Percentiles rank a stretch among this genome's conserved stretches.
phyloP scores from a whole-genome alignment of 1,140 invertebrate genomes.

The Apocrypta bakeri region DNA sequence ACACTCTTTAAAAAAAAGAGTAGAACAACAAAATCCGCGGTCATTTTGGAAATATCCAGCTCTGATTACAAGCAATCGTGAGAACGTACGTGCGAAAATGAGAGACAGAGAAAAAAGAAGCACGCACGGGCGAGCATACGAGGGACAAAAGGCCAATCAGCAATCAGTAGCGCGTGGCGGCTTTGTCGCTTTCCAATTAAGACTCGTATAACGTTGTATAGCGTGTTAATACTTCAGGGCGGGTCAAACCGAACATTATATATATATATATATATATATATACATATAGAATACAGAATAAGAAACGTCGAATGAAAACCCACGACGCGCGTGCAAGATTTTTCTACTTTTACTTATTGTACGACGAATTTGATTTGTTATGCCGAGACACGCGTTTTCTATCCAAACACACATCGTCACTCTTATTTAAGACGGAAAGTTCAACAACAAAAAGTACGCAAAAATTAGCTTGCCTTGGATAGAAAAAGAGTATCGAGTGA shows the following conservation, averaged over 20 bases:
- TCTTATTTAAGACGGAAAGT: too few relatives aligned
- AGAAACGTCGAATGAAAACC: conserved; percentile 10
- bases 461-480: too few relatives aligned
- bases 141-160: conserved; percentile 44
- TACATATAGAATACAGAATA: too few relatives aligned
- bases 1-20: too few relatives aligned
- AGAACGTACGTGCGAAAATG: conserved; percentile 35
- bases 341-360: too few relatives aligned
- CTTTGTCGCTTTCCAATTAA: conserved; percentile 46
- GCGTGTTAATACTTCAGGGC: conserved; percentile 24
- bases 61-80: conserved; percentile 42
- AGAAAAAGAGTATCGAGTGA: too few relatives aligned
- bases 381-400: too few relatives aligned
- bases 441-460: too few relatives aligned
- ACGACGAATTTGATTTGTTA: too few relatives aligned
- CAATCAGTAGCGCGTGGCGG: conserved; percentile 44
- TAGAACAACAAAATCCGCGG: conserved; percentile 53
- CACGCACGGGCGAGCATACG: neutral
- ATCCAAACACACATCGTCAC: too few relatives aligned
- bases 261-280: too few relatives aligned
- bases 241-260: neutral
- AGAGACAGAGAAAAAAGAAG: conserved; percentile 12
- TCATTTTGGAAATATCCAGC: conserved; percentile 33
- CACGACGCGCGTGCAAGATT: neutral
- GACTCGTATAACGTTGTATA: conserved; percentile 39